Evolutionary conservation across 2,797 vertebrate species (phyloP).

Genomic region (Mionectes olivaceus): DNA sequence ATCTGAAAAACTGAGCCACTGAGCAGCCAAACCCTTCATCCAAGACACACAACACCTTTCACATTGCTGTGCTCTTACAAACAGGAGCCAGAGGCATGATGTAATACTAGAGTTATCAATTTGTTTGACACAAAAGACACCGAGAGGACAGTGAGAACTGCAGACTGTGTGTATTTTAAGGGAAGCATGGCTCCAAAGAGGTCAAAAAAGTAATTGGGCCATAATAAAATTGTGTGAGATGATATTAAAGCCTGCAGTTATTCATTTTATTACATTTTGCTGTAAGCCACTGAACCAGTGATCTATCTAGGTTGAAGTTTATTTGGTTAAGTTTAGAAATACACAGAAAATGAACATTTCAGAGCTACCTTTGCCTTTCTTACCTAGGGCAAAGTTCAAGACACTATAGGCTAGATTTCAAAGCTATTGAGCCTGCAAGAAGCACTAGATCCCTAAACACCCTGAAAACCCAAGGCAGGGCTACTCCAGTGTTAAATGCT

Average conservation of each 20-base stretch:
- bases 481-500: not conserved
- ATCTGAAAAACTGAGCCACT: not conserved
- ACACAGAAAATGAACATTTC: constrained; percentile 36
- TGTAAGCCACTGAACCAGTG: constrained; percentile 39
- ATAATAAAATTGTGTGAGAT: constrained; percentile 70
- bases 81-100: not conserved
- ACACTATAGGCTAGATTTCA: not conserved
- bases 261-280: constrained; percentile 68
- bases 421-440: not conserved
- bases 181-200: constrained; percentile 53
- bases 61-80: not conserved
- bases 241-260: constrained; percentile 66
- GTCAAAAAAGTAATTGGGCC: constrained; percentile 63
- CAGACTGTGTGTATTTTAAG: constrained; percentile 27
- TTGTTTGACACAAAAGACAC: constrained; percentile 2
- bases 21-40: not conserved
- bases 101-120: not conserved
- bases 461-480: not conserved
- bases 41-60: not conserved
- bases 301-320: constrained; percentile 60
- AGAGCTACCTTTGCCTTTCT: not conserved
- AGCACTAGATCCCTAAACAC: not conserved
- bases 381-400: constrained; percentile 27
- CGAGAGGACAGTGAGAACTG: constrained; percentile 32
- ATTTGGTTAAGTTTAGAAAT: constrained; percentile 66